Evolutionary conservation across 1,140 invertebrate genomes (phyloP).

Genomic region (Megalopta genalis): DNA sequence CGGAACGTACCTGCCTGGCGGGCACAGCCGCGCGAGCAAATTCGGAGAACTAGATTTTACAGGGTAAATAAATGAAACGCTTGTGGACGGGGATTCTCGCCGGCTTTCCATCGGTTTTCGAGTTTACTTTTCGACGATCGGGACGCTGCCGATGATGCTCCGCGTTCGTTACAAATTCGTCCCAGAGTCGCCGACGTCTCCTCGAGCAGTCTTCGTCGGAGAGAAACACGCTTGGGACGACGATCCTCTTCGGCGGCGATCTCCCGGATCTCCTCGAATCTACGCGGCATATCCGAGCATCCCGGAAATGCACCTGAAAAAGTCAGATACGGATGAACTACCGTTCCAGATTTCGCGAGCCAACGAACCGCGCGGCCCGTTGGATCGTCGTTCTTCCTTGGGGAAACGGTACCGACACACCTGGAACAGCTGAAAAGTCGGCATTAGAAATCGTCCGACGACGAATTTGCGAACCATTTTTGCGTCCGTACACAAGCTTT

Average conservation of each 20-base stretch:
- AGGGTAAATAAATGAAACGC: slow-evolving; percentile 25
- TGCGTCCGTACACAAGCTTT: too few species aligned
- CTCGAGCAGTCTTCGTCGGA: too few species aligned
- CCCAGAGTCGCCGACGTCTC: too few species aligned
- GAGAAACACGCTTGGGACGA: too few species aligned
- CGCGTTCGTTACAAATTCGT: too few species aligned
- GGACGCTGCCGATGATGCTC: not conserved
- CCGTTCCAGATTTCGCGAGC: slow-evolving; percentile 36
- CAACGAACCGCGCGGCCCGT: too few species aligned
- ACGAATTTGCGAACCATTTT: too few species aligned
- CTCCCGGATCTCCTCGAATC: slow-evolving; percentile 74
- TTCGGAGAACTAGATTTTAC: not conserved
- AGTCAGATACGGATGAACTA: slow-evolving; percentile 60
- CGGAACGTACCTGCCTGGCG: not conserved
- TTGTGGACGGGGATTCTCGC: not conserved
- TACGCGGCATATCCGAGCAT: slow-evolving; percentile 49
- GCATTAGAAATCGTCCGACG: too few species aligned
- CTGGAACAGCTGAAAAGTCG: not conserved
- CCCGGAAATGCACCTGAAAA: slow-evolving; percentile 68
- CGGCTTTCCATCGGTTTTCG: not conserved
- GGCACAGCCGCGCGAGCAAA: not conserved
- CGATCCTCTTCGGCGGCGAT: too few species aligned
- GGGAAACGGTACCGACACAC: not conserved
- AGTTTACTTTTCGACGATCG: not conserved
- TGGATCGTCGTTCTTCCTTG: too few species aligned